A percentile compares a stretch with the other conserved stretches of the same genome.
Conservation (phyloP, 1,140 invertebrate species). For the Periplaneta americana region DNA sequence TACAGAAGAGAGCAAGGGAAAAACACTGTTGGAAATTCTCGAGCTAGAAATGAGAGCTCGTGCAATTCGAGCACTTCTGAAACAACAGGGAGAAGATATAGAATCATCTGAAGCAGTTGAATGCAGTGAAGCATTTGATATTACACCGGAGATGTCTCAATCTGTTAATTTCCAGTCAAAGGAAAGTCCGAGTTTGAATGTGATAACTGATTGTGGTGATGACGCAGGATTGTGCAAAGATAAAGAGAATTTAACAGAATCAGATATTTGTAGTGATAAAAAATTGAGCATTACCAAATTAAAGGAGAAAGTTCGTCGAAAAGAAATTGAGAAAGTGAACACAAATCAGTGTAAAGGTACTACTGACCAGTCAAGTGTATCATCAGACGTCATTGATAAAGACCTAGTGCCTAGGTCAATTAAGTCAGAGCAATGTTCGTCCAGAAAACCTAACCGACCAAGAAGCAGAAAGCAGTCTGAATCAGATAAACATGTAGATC, state of each 20-base stretch:
- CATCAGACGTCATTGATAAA: neutral
- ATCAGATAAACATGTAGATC: neutral
- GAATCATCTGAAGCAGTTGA: neutral
- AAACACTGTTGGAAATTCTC: conserved; percentile 44
- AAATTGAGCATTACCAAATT: neutral
- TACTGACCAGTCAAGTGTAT: neutral
- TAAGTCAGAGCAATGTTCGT: neutral
- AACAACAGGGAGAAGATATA: conserved; percentile 26
- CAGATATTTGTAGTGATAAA: too few relatives aligned
- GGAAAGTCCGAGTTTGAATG: neutral
- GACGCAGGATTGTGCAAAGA: neutral
- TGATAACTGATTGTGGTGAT: neutral
- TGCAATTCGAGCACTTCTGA: conserved; percentile 45
- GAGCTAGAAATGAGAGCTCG: conserved; percentile 48
- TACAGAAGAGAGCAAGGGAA: conserved; percentile 28
- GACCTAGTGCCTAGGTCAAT: neutral
- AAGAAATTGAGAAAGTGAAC: neutral
- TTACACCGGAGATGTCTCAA: neutral
- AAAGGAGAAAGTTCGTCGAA: neutral
- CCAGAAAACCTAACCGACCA: neutral
- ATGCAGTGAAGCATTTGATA: too few relatives aligned
- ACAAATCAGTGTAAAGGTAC: neutral
- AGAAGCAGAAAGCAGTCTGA: neutral
- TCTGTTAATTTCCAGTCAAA: neutral
- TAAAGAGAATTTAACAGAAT: neutral